phyloP scores from a whole-genome alignment of 2,113 vertebrate genomes.

The Tretioscincus oriximinensis region DNA sequence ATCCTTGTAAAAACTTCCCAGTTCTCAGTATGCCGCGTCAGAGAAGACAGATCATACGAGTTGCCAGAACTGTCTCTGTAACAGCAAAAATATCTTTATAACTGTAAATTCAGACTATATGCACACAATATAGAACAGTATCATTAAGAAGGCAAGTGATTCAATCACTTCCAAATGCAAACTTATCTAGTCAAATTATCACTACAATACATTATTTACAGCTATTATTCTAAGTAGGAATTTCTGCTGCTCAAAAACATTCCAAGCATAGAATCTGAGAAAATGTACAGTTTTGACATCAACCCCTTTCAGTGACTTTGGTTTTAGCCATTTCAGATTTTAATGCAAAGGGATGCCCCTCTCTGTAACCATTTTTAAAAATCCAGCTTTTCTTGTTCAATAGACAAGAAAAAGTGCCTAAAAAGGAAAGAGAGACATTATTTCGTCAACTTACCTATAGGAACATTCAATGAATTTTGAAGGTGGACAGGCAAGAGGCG shows the following conservation, averaged over 20 bases:
- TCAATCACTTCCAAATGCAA: not conserved
- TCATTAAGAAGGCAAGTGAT: not conserved
- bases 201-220: not conserved
- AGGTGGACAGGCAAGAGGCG: constrained; percentile 84
- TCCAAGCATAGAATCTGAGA: not conserved
- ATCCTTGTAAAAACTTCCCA: constrained; percentile 79
- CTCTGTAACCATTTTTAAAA: not conserved
- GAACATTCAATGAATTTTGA: constrained; percentile 86
- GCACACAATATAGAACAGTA: not conserved
- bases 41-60: constrained; percentile 88
- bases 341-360: not conserved
- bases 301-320: not conserved
- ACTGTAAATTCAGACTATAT: not conserved
- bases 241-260: too few relatives aligned
- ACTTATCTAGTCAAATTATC: not conserved
- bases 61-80: constrained; percentile 81
- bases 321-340: not conserved
- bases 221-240: not conserved
- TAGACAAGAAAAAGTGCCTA: not conserved
- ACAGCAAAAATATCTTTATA: not conserved
- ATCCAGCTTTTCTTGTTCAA: not conserved
- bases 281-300: not conserved
- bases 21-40: constrained; percentile 82
- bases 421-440: not conserved
- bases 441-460: constrained; percentile 77